A percentile compares a stretch with the other conserved stretches of the same genome.
Conservation (phyloP, 2,113 vertebrate species). For the Chaetorhynchus papuensis region DNA sequence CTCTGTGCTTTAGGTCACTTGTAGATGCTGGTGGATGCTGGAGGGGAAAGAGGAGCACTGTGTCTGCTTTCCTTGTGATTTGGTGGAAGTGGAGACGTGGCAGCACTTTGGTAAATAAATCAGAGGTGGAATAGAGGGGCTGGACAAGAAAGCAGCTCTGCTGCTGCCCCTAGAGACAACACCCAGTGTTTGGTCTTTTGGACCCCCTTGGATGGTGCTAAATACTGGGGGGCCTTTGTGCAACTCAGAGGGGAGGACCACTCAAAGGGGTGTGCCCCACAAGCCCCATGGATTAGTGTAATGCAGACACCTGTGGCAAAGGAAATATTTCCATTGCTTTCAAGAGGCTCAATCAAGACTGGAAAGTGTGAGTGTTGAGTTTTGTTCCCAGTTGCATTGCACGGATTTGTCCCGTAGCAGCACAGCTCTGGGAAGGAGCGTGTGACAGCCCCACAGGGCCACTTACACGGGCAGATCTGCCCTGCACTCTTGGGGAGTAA, state of each 20-base stretch:
- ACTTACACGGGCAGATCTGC: neutral
- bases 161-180: neutral
- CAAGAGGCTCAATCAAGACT: neutral
- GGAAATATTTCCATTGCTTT: neutral
- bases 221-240: neutral
- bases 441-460: neutral
- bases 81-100: neutral
- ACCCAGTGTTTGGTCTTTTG: neutral
- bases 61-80: neutral
- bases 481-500: neutral
- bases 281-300: fast-evolving
- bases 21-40: too few relatives aligned
- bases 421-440: fast-evolving
- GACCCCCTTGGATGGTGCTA: neutral
- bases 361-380: fast-evolving
- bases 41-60: neutral
- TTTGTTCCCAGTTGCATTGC: neutral
- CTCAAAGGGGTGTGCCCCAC: fast-evolving
- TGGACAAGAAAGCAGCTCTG: neutral
- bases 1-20: neutral
- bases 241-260: neutral
- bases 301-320: fast-evolving
- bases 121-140: neutral
- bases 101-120: neutral
- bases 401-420: neutral